A percentile compares a stretch with the other conserved stretches of the same genome.
These are phyloP conservation scores for Hemiprocne comata DNA, from an alignment of 2,113 vertebrate genomes.

Conservation along the genomic window DNA sequence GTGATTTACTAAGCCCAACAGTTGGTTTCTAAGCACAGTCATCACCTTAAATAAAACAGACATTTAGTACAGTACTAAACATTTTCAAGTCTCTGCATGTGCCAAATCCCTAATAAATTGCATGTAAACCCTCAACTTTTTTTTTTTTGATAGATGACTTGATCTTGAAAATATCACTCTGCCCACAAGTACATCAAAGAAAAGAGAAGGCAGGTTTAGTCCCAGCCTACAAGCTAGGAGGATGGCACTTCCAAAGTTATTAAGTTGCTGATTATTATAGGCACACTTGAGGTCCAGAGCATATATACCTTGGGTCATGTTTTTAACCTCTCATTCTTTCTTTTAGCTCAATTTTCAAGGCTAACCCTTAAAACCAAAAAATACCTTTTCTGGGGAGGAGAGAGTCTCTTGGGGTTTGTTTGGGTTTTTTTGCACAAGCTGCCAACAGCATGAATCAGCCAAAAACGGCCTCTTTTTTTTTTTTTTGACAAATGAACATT, in stretches of 20 bases:
- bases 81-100: not conserved
- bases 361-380: not conserved
- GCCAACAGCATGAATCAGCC: not conserved
- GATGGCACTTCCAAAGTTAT: not conserved
- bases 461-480: not conserved
- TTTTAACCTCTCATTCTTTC: not conserved
- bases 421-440: not conserved
- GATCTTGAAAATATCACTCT: slow-evolving; percentile 1
- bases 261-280: not conserved
- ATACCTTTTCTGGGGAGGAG: not conserved
- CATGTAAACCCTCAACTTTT: not conserved
- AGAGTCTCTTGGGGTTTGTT: not conserved
- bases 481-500: not conserved
- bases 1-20: not conserved
- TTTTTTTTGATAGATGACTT: not conserved
- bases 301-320: not conserved
- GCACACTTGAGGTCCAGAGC: no score
- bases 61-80: not conserved
- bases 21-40: not conserved
- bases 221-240: not conserved
- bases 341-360: not conserved
- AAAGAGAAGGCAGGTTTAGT: not conserved
- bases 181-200: not conserved
- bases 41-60: not conserved
- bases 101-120: not conserved